A percentile compares a stretch with the other conserved stretches of the same genome.
These are phyloP conservation scores for Saturnia pavonia DNA, from an alignment of 2,888 invertebrate species.

Conservation along the genomic window DNA sequence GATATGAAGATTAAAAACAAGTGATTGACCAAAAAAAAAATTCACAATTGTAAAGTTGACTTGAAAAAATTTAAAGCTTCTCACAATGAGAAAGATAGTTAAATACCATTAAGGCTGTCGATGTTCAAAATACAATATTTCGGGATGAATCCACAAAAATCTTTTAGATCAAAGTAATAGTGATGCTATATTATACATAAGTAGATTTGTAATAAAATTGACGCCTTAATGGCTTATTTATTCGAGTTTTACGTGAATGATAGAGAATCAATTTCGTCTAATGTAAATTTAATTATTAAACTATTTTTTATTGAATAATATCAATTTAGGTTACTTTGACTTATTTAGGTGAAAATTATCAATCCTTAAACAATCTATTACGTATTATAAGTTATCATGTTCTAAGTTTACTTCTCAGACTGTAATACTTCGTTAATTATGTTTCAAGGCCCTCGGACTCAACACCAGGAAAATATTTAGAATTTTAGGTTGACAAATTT, in stretches of 20 bases:
- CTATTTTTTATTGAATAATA: neutral
- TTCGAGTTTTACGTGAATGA: neutral
- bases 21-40: neutral
- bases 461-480: no score
- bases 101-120: neutral
- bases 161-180: neutral
- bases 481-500: no score
- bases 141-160: neutral
- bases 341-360: neutral
- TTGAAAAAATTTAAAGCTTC: neutral
- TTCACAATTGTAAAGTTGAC: neutral
- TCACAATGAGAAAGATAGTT: neutral
- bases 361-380: neutral
- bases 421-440: no score
- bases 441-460: no score
- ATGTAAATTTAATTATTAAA: neutral
- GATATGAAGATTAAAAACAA: neutral
- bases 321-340: no score
- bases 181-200: neutral
- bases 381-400: neutral
- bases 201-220: conserved; percentile 2
- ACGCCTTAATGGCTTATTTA: neutral
- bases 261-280: neutral
- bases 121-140: neutral
- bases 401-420: neutral